A percentile compares a stretch with the other conserved stretches of the same genome.
Conservation (phyloP, 1,140 invertebrate genomes). For the Penaeus japonicus region DNA sequence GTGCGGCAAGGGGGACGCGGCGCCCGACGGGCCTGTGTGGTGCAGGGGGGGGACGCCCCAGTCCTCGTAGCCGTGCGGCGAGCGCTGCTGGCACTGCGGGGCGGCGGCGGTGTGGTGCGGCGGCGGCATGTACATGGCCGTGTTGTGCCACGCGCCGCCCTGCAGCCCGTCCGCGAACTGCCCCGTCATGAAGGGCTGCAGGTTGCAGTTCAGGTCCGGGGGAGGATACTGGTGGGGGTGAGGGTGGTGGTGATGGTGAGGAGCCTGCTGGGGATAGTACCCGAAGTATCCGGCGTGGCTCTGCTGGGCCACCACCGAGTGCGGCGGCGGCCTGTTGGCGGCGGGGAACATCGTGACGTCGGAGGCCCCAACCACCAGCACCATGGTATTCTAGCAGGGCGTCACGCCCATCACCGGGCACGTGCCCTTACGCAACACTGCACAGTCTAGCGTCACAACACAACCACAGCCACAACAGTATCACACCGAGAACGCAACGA, state of each 20-base stretch:
- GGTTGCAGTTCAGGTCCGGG: conserved; percentile 40
- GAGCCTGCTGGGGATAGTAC: conserved; percentile 29
- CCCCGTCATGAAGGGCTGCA: conserved; percentile 39
- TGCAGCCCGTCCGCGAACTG: conserved; percentile 35
- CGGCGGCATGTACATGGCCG: conserved; percentile 24
- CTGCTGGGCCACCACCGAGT: conserved; percentile 30
- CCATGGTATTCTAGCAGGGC: conserved; percentile 25
- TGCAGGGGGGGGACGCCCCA: conserved; percentile 24
- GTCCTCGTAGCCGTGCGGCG: conserved; percentile 29
- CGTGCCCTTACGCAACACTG: background rate
- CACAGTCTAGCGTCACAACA: background rate
- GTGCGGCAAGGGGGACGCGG: conserved; percentile 16
- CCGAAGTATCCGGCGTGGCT: conserved; percentile 30
- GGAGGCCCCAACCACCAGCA: conserved; percentile 18
- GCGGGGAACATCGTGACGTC: conserved; percentile 37
- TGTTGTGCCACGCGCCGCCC: conserved; percentile 33
- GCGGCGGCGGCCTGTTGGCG: conserved; percentile 38
- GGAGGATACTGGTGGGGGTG: conserved; percentile 41
- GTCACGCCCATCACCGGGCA: background rate
- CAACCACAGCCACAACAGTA: too few relatives aligned
- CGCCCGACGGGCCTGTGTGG: background rate
- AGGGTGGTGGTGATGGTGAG: conserved; percentile 11
- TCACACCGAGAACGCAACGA: too few relatives aligned
- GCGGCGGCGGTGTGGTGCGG: conserved; percentile 29
- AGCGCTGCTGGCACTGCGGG: conserved; percentile 21